phyloP scores from a whole-genome alignment of 2,888 invertebrate genomes.

The Phyllotreta striolata region DNA sequence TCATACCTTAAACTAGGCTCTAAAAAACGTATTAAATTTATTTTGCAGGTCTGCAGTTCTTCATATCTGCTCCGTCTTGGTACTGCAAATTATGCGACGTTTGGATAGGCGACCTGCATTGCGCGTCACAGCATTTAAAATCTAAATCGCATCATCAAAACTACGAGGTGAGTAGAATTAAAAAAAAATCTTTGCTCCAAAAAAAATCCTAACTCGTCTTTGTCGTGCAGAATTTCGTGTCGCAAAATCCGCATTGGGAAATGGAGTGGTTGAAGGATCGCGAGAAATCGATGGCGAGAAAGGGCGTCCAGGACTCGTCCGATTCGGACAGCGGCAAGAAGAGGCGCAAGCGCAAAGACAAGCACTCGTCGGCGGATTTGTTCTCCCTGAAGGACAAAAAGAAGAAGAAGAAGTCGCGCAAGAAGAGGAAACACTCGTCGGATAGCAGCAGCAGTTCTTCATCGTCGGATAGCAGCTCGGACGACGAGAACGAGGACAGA shows the following conservation, averaged over 20 bases:
- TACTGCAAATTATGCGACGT: slow-evolving; percentile 87
- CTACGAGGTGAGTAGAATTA: slow-evolving; percentile 72
- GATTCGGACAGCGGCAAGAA: slow-evolving; percentile 44
- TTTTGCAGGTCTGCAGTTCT: slow-evolving; percentile 80
- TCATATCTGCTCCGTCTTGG: slow-evolving; percentile 88
- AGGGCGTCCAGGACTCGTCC: slow-evolving; percentile 43
- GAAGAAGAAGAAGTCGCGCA: slow-evolving; percentile 63
- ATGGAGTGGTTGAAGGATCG: slow-evolving; percentile 86
- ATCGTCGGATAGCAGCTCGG: slow-evolving; percentile 59
- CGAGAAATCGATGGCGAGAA: slow-evolving; percentile 60
- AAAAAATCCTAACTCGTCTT: slow-evolving; percentile 6
- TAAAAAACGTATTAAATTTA: too few species aligned
- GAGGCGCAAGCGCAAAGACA: slow-evolving; percentile 49
- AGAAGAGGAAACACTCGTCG: slow-evolving; percentile 52
- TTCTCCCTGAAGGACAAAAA: slow-evolving; percentile 62
- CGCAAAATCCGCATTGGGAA: slow-evolving; percentile 88
- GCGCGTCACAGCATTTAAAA: slow-evolving; percentile 86
- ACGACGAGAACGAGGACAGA: slow-evolving; percentile 60
- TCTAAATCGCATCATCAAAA: slow-evolving; percentile 80
- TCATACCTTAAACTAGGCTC: too few species aligned
- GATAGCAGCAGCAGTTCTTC: slow-evolving; percentile 62
- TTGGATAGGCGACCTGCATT: slow-evolving; percentile 90
- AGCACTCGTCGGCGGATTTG: slow-evolving; percentile 44
- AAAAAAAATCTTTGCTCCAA: neutral
- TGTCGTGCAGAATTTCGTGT: slow-evolving; percentile 73